Evolutionary conservation across 2,888 invertebrate genomes (phyloP).

Genomic region (Tetranychus truncatus): DNA sequence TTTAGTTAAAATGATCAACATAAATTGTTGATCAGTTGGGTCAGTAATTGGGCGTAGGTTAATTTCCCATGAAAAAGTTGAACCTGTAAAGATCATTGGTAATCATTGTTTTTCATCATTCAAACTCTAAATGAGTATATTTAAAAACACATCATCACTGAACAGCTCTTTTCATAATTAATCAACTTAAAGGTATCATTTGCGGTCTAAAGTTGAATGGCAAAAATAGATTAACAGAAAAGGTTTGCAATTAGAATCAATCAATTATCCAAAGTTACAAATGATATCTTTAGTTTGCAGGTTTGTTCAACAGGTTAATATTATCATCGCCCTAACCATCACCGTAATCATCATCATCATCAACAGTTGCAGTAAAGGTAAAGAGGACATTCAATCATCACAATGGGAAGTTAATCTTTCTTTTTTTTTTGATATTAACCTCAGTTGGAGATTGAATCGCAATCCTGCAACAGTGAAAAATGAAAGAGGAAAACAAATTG

Average conservation of each 20-base stretch:
- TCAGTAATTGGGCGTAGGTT: not conserved
- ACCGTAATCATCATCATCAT: not conserved
- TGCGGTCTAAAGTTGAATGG: too few species aligned
- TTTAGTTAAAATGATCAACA: not conserved
- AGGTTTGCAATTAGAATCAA: too few species aligned
- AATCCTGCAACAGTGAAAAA: not conserved
- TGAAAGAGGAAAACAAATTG: not conserved
- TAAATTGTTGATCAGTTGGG: not conserved
- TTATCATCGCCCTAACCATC: not conserved
- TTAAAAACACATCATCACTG: too few species aligned
- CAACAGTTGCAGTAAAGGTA: not conserved
- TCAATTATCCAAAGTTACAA: too few species aligned
- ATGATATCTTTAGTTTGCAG: too few species aligned
- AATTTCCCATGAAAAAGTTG: not conserved
- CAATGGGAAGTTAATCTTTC: not conserved
- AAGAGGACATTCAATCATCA: not conserved
- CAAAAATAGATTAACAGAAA: too few species aligned
- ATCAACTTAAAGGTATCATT: too few species aligned
- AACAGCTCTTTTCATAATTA: too few species aligned
- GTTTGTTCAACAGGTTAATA: not conserved
- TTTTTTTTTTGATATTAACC: not conserved
- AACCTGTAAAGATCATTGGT: not conserved
- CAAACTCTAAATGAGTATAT: too few species aligned
- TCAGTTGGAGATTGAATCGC: not conserved
- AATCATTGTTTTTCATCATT: too few species aligned